Conservation (phyloP, 2,888 invertebrate species). For the Xestobium rufovillosum region DNA sequence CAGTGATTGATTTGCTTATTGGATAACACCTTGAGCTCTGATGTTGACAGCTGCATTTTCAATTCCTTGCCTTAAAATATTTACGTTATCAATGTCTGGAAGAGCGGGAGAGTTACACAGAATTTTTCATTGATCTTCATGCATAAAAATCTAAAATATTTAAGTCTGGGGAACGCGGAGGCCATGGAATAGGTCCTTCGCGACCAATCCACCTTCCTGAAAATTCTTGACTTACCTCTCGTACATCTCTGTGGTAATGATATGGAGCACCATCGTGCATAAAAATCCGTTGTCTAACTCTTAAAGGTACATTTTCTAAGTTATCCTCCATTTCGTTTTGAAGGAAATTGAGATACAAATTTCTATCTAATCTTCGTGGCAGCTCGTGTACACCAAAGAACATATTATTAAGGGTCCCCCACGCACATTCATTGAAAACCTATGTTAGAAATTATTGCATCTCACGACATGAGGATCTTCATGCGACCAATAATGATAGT, state of each 20-base stretch:
- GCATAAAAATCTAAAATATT: neutral
- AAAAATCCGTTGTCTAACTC: neutral
- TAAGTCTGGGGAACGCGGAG: neutral
- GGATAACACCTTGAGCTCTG: too few relatives aligned
- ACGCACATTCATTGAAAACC: neutral
- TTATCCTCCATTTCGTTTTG: neutral
- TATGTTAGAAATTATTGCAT: neutral
- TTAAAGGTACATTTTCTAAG: constrained; percentile 2
- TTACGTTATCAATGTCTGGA: too few relatives aligned
- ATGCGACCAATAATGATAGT: neutral
- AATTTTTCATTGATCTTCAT: neutral
- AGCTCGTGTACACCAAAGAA: neutral
- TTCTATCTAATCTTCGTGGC: constrained; percentile 1
- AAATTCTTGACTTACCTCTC: neutral
- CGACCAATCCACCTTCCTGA: neutral
- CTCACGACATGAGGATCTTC: neutral
- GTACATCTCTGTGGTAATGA: neutral
- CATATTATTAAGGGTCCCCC: neutral
- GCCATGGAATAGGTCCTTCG: neutral
- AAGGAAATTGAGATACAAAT: neutral
- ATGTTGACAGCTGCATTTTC: too few relatives aligned
- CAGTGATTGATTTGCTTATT: too few relatives aligned
- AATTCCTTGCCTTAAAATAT: too few relatives aligned
- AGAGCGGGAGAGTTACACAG: neutral
- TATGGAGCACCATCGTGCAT: neutral